Evolutionary conservation across 2,797 vertebrate species (phyloP).

Genomic region (Telmatherina bonti): DNA sequence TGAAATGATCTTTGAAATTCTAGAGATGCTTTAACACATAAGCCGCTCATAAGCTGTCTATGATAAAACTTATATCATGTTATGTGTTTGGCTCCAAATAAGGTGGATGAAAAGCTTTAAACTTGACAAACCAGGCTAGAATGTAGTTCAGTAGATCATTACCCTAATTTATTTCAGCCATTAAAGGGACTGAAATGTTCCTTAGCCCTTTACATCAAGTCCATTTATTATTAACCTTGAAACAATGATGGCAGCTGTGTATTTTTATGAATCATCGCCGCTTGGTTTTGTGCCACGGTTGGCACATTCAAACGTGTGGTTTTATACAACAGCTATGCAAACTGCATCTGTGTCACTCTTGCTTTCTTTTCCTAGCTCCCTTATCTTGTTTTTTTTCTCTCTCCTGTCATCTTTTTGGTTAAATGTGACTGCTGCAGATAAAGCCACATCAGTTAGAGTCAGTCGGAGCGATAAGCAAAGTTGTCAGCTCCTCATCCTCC

Average conservation of each 20-base stretch:
- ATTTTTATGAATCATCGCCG: constrained; percentile 19
- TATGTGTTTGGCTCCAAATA: neutral
- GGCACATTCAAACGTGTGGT: constrained; percentile 24
- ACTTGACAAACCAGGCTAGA: neutral
- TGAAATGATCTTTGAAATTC: constrained; percentile 8
- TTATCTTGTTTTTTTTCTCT: neutral
- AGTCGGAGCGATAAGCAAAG: neutral
- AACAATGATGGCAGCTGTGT: constrained; percentile 4
- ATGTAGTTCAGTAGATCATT: neutral
- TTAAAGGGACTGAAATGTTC: neutral
- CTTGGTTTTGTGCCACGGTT: constrained; percentile 21
- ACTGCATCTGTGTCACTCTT: constrained; percentile 16
- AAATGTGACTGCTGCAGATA: constrained; percentile 39
- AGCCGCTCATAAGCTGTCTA: neutral
- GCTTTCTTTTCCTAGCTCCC: constrained; percentile 5
- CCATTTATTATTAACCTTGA: neutral
- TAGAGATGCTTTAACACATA: neutral
- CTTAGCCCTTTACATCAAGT: neutral
- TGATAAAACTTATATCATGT: rapidly evolving
- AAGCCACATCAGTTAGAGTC: constrained; percentile 21
- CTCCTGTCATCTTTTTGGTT: constrained; percentile 8
- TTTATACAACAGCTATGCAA: constrained; percentile 34
- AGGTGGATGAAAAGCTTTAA: neutral
- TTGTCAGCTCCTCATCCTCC: constrained; percentile 26
- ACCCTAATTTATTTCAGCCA: neutral